Conservation (phyloP, 2,113 vertebrate genomes). For the Neotoma lepida region DNA sequence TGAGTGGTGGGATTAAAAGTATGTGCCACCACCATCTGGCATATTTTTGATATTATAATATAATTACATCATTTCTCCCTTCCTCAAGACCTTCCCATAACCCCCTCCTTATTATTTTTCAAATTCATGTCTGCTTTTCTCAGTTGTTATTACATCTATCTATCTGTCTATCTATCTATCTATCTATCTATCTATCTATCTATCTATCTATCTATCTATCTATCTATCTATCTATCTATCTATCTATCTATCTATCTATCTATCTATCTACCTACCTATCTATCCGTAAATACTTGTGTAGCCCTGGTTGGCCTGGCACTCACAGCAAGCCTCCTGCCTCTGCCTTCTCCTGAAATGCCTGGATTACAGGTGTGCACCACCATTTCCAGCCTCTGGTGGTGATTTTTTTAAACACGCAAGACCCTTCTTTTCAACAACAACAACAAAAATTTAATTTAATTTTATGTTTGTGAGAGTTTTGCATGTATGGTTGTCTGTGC, state of each 20-base stretch:
- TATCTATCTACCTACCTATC: no score
- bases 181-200: background rate
- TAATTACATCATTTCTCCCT: background rate
- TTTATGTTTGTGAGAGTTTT: background rate
- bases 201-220: no score
- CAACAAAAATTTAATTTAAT: background rate
- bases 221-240: no score
- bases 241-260: no score
- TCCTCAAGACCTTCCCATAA: background rate
- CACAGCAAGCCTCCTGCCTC: background rate
- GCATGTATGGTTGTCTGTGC: background rate
- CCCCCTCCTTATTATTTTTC: background rate
- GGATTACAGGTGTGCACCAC: background rate
- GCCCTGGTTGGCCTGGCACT: background rate
- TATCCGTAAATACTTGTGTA: background rate
- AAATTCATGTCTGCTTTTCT: background rate
- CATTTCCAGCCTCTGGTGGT: background rate
- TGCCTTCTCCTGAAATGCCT: background rate
- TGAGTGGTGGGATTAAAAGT: background rate
- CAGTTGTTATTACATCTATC: background rate
- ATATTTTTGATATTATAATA: background rate
- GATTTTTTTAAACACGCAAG: background rate
- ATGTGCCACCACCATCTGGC: background rate
- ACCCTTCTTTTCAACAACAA: background rate
- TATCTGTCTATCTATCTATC: no score